Evolutionary conservation across 2,797 vertebrate species (phyloP).

Genomic region (Enteromius trimaculatus): DNA sequence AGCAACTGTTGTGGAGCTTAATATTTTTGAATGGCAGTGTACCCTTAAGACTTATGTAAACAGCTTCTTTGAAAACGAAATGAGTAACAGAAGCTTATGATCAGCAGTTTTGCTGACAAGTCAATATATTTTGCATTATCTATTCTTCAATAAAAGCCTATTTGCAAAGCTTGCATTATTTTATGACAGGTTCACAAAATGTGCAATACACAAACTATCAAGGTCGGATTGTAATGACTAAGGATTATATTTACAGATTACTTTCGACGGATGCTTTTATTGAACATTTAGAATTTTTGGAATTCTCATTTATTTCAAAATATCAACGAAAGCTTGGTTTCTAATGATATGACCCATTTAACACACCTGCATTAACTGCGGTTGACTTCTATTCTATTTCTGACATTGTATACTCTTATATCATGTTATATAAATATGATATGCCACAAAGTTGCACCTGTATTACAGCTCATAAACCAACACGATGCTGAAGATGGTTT

Average conservation of each 20-base stretch:
- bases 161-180: constrained; percentile 16
- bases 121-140: background rate
- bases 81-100: background rate
- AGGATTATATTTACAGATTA: background rate
- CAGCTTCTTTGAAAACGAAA: background rate
- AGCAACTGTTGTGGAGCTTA: background rate
- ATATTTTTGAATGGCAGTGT: background rate
- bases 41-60: background rate
- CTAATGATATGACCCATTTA: constrained; percentile 5
- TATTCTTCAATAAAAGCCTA: constrained; percentile 2
- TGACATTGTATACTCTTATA: background rate
- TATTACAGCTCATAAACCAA: background rate
- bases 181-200: background rate
- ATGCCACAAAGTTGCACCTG: background rate
- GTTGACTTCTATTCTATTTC: background rate
- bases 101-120: constrained; percentile 10
- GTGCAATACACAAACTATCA: background rate
- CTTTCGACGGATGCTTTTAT: background rate
- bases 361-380: background rate
- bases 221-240: background rate
- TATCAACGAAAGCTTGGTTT: background rate
- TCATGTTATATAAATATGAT: constrained; percentile 3
- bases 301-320: background rate
- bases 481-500: background rate
- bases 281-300: background rate